Conservation (phyloP, 2,888 invertebrate species). For the Lepidocyrtoides sp. region DNA sequence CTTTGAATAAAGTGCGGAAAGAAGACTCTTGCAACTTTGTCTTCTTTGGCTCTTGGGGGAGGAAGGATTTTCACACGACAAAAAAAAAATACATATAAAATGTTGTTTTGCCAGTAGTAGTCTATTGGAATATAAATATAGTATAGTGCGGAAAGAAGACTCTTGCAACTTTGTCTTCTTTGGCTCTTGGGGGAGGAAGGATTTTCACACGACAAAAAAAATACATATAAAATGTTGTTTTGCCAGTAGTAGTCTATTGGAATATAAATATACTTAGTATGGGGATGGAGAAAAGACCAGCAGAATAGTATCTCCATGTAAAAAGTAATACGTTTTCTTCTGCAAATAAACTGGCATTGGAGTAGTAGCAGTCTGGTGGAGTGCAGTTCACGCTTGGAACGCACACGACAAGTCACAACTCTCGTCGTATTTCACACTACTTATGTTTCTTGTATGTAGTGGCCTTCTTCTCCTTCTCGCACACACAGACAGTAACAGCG, state of each 20-base stretch:
- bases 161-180: constrained; percentile 30
- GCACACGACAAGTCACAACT: constrained; percentile 58
- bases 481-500: not conserved
- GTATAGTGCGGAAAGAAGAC: constrained; percentile 29
- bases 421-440: constrained; percentile 60
- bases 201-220: constrained; percentile 57
- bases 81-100: constrained; percentile 46
- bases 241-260: constrained; percentile 15
- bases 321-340: not conserved
- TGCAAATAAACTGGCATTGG: not conserved
- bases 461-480: not conserved
- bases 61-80: constrained; percentile 50
- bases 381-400: constrained; percentile 1
- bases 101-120: constrained; percentile 31
- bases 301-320: too few relatives aligned
- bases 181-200: constrained; percentile 36
- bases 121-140: constrained; percentile 25
- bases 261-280: constrained; percentile 23
- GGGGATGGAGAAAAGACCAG: too few relatives aligned
- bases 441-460: constrained; percentile 43
- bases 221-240: constrained; percentile 47
- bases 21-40: constrained; percentile 28
- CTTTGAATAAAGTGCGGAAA: constrained; percentile 27
- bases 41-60: constrained; percentile 37
- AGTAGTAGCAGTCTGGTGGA: not conserved